These are phyloP conservation scores for Notolepis coatsorum DNA, from an alignment of 2,797 vertebrate species.

Conservation along the genomic window DNA sequence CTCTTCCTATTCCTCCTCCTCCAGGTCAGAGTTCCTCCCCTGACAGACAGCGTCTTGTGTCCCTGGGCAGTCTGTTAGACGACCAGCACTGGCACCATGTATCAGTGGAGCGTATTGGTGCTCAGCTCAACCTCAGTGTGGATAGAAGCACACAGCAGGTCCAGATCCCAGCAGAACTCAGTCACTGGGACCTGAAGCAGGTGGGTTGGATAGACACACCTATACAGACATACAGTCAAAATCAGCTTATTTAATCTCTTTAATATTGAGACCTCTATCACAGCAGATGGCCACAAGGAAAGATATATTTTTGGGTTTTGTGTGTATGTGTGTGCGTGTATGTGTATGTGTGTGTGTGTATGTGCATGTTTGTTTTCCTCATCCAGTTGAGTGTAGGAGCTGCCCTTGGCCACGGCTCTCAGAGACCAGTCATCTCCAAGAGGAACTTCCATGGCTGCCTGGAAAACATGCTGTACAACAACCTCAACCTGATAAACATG, in stretches of 20 bases:
- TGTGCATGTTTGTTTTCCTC: conserved; percentile 41
- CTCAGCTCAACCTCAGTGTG: conserved; percentile 92
- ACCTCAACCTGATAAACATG: conserved; percentile 91
- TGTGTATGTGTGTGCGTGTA: neutral
- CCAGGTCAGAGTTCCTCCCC: conserved; percentile 70
- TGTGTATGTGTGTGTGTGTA: neutral
- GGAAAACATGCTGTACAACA: conserved; percentile 94
- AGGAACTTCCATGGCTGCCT: conserved; percentile 95
- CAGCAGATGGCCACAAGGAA: too few relatives aligned
- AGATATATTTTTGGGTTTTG: too few relatives aligned
- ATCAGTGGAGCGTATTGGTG: conserved; percentile 89
- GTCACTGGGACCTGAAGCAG: conserved; percentile 89
- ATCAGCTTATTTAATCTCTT: conserved; percentile 17
- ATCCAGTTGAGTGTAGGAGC: conserved; percentile 94
- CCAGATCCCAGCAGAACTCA: conserved; percentile 84
- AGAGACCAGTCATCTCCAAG: conserved; percentile 91
- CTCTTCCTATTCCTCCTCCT: too few relatives aligned
- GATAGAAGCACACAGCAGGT: conserved; percentile 90
- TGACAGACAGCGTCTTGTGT: conserved; percentile 76
- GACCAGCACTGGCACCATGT: conserved; percentile 96
- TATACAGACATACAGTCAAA: conserved; percentile 1
- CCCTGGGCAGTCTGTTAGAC: conserved; percentile 92
- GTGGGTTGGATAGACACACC: conserved; percentile 80
- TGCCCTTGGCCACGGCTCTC: conserved; percentile 84
- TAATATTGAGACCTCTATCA: too few relatives aligned